A percentile compares a stretch with the other conserved stretches of the same genome.
These are phyloP conservation scores for Megalops cyprinoides DNA, from an alignment of 2,797 vertebrate species.

Conservation along the genomic window DNA sequence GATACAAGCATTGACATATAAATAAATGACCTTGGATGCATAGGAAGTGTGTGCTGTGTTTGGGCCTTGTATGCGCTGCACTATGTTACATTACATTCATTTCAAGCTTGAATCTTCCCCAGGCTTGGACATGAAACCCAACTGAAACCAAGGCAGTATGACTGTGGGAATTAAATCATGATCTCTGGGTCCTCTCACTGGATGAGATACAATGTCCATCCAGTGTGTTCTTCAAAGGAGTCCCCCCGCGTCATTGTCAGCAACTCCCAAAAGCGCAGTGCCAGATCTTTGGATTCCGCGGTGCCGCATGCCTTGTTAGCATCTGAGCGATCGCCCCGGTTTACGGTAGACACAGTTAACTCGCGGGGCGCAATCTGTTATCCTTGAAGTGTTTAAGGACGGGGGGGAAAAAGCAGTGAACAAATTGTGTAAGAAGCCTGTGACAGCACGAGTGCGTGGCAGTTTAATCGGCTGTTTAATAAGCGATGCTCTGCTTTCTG, in stretches of 20 bases:
- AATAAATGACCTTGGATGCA: not conserved
- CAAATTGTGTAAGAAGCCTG: conserved; percentile 6
- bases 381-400: conserved; percentile 27
- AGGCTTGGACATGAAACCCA: not conserved
- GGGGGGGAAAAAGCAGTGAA: conserved; percentile 29
- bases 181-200: too few species aligned
- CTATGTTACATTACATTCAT: too few species aligned
- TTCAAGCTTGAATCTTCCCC: not conserved
- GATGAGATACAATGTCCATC: not conserved
- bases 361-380: conserved; percentile 28
- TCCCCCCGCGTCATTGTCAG: not conserved
- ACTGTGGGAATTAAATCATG: too few species aligned
- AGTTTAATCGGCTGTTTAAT: conserved; percentile 30
- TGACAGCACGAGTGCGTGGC: conserved; percentile 34
- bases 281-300: conserved; percentile 1
- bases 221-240: not conserved
- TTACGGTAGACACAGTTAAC: conserved; percentile 39
- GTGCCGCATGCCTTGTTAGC: conserved; percentile 12
- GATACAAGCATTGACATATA: not conserved
- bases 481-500: conserved; percentile 12
- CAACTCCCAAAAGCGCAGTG: not conserved
- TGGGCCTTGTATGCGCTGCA: not conserved
- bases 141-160: not conserved
- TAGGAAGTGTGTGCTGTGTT: not conserved
- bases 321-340: conserved; percentile 13